Base-by-base conservation (phyloP, 2,888 invertebrate species). In the Isotomurus palustris region DNA sequence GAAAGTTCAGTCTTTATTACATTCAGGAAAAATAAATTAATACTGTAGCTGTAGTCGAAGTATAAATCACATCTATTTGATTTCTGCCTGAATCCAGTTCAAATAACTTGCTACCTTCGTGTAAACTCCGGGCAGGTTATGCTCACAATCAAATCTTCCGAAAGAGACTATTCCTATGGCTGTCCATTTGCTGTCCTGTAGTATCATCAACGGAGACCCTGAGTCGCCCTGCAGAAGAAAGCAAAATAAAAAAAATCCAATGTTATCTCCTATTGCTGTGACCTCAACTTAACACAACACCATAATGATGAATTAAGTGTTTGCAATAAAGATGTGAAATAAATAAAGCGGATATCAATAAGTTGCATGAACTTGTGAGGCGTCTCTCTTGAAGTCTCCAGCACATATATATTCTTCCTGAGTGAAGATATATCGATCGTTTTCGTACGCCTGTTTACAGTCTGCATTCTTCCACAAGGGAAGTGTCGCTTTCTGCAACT, bases 121-220 rank as follows among this genome's bases (percentile, higher is more conserved):
- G 27, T 60, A 64, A 3, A 64, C 58, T 14, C 60, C 64, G 1
- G 64, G 64, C 2, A 60, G 45, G 6, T 52, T 22, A 12, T 60
- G 58, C 21, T 45, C 56, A 27, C 64, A 64, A 53, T 56, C 53
- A 22, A 58, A 55, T 14, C 29, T 48, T 21, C 64, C 64, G 3
- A 53, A 27, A 1, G 58, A 58, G 2, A 60, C 64, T n/a, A 64
- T 58, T 2, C 64, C 64, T 32, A 64, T 56, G 2, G 47, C 60
- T 17, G 50, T 53, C 58, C 60, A 60, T 17, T 58, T 53, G 24
- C 56, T 45, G 14, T 29, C 22, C 24, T 53, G 24, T 19, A 24
- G 17, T 0, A 54, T 21, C 64, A 65, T 65, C 3, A 66, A 29
- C 0, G 65, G 62, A 3, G 62, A 61, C 4, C 65, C 65, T 6